A percentile compares a stretch with the other conserved stretches of the same genome.
phyloP scores from a whole-genome alignment of 2,888 invertebrate species.

The Lordiphosa andalusiaca region DNA sequence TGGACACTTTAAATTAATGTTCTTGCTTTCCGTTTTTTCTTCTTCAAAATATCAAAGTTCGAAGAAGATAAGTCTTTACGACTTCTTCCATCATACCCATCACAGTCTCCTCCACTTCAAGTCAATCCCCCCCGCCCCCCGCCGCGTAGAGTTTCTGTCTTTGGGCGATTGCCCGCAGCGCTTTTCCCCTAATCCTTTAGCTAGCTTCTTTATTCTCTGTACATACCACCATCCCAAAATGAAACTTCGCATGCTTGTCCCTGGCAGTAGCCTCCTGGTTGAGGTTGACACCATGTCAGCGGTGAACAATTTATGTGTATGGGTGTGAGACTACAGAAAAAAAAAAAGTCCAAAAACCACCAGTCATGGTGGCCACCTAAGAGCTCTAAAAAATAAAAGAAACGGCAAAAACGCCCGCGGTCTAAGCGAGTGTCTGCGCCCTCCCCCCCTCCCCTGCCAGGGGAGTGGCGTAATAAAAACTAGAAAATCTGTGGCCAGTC shows the following conservation, averaged over 20 bases:
- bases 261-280: slow-evolving; percentile 21
- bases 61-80: no score
- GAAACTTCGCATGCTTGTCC: slow-evolving; percentile 16
- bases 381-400: slow-evolving; percentile 8
- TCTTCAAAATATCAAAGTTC: no score
- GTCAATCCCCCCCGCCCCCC: no score
- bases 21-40: no score
- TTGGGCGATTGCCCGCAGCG: slow-evolving; percentile 1
- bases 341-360: background rate
- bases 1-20: no score
- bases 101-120: no score
- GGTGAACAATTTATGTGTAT: slow-evolving; percentile 53
- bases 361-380: no score
- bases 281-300: slow-evolving; percentile 56
- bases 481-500: slow-evolving; percentile 62
- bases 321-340: slow-evolving; percentile 12
- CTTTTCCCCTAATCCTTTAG: background rate
- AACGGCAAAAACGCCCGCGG: slow-evolving; percentile 40
- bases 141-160: background rate
- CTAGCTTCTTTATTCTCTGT: slow-evolving; percentile 21
- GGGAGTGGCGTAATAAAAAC: slow-evolving; percentile 45
- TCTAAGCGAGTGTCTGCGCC: slow-evolving; percentile 27
- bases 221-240: slow-evolving; percentile 6
- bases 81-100: no score
- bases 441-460: background rate